Base-by-base conservation (phyloP, 2,797 vertebrate species). In the Lemur catta region DNA sequence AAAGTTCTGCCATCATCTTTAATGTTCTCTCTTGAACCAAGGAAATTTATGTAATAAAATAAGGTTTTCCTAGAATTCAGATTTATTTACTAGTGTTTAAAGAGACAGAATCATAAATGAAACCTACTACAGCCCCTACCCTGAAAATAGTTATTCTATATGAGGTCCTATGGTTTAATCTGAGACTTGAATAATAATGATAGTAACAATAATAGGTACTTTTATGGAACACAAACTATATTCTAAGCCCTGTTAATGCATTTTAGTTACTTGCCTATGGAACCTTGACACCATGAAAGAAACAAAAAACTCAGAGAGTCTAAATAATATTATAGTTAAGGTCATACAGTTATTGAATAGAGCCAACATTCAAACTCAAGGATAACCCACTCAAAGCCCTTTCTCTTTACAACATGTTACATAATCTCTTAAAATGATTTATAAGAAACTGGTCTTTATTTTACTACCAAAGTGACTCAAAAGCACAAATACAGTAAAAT, bases 61-160 rank as follows among this genome's bases (percentile, higher is more conserved):
- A 72, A 91, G 82, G 38, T 89, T 97, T 97, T n/a, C 57, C 67
- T 63, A 87, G 75, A 80, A 76, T 81, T 91, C n/a, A 84, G 76
- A n/a, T 96, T 97, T 76, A 84, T 79, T 94, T 97, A 93, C 95
- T 89, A 69, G 50, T 85, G 9, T 20, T 94, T 97, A 96, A 97
- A 96, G 65, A 71, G 6, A 7, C 41, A 93, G 52, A 92, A 92
- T 92, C 80, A 79, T 63, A 96, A 96, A 91, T 35, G 7, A 97
- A 82, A 91, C 28, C 38, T 94, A 2, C 50, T 81, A 3, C 7
- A 87, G 30, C 38, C 38, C 30, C 71, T 30, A 3, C 61, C 57
- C 50, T 85, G 55, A 71, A 85, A 76, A 67, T 90, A 55, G 94
- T 74, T 96, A 28, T 95, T 86, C 6, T 38, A 5, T 13, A 22